Conservation (phyloP, 2,797 vertebrate genomes). For the Lutjanus campechanus region DNA sequence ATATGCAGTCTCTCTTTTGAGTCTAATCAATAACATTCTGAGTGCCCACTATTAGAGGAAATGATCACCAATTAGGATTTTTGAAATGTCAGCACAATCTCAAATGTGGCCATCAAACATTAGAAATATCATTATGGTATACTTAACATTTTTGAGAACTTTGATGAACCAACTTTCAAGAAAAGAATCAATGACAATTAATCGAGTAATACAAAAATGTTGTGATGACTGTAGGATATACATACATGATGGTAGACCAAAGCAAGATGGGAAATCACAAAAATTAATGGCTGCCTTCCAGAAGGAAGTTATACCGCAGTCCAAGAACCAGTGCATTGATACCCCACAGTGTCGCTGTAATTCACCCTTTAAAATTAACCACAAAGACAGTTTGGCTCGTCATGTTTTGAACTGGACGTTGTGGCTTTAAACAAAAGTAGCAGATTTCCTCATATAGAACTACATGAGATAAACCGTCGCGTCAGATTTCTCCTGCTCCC, state of each 20-base stretch:
- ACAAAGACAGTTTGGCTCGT: too few species aligned
- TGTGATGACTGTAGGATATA: not conserved
- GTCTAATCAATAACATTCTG: slow-evolving; percentile 70
- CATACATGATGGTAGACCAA: not conserved
- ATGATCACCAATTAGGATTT: slow-evolving; percentile 71
- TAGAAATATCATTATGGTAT: slow-evolving; percentile 46
- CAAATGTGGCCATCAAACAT: slow-evolving; percentile 56
- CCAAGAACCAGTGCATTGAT: too few species aligned
- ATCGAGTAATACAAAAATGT: not conserved
- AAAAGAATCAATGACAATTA: slow-evolving; percentile 23
- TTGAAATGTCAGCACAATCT: slow-evolving; percentile 74
- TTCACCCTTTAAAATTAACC: too few species aligned
- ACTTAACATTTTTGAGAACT: slow-evolving; percentile 46
- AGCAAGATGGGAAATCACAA: too few species aligned
- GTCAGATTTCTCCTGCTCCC: too few species aligned
- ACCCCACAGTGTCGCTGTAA: too few species aligned
- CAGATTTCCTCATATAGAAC: too few species aligned
- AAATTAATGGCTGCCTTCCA: too few species aligned
- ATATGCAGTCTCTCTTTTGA: slow-evolving; percentile 74
- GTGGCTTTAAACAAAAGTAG: too few species aligned
- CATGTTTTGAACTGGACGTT: too few species aligned
- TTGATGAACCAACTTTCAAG: slow-evolving; percentile 47
- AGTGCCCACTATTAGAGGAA: slow-evolving; percentile 69
- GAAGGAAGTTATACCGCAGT: too few species aligned
- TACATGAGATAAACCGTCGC: too few species aligned